Evolutionary conservation across 2,888 invertebrate species (phyloP), one percentile per base, ranked within the genome.

Genomic region (Leptopilina myrica): DNA sequence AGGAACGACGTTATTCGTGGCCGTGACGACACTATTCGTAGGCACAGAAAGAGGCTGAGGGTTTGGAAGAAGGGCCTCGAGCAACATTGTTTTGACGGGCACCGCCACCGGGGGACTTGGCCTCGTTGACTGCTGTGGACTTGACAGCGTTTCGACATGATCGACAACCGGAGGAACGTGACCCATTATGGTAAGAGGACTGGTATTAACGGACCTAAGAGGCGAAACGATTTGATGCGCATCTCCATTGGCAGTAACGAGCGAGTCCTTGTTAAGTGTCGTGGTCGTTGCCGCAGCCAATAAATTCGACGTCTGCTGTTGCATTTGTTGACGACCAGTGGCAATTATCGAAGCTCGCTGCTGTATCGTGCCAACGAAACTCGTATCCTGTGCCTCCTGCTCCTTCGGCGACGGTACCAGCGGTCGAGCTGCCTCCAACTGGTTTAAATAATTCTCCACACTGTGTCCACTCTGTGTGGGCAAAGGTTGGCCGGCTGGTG

Each of bases 21-120:
- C 9, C 56, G 73, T 8, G 56, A 3, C 53, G 33, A 33, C 56
- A 33, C 56, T 73, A n/a, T 33, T 73, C 5, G 33, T n/a, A 33
- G 73, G 11, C 8, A 56, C 82, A 6, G 80, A 5, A 6, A 82
- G 56, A 14, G 81, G 76, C 26, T 80, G 81, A 7, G 79, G 76
- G 6, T 79, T 77, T 11, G 85, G 86, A 59, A 84, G 80, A 20
- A 83, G 65, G 12, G 95, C 95, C 89, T 95, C 95, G 79, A 95
- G 92, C 79, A 95, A 93, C 93, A 95, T 95, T 20, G 94, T 95
- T 84, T 95, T 95, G 86, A 95, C 95, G 65, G 94, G 94, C 9
- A 73, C 62, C 9, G 62, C 15, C 33, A 94, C 93, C 5, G 93
- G 93, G 77, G 94, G 93, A 64, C 93, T 93, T 87, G 92, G 93